Conservation (phyloP, 2,113 vertebrate species). For the Aplodontia rufa region DNA sequence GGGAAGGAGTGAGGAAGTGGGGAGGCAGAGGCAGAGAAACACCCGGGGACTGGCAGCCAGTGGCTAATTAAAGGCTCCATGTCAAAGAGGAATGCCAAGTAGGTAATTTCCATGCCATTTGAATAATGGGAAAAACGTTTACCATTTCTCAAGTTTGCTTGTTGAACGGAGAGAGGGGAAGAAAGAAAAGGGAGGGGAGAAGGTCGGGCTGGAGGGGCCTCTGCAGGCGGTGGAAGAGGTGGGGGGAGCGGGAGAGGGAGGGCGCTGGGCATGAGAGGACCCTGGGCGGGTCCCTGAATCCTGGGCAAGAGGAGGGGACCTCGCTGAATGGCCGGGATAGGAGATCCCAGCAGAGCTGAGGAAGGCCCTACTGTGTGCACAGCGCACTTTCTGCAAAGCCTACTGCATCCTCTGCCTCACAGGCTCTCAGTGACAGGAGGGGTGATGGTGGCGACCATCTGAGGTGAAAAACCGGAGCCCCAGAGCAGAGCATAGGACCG, state of each 20-base stretch:
- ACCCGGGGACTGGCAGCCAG: conserved; percentile 42
- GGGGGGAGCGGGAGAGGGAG: background rate
- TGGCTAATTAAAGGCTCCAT: conserved; percentile 78
- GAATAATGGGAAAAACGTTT: conserved; percentile 77
- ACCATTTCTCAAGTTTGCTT: conserved; percentile 70
- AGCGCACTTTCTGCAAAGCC: background rate
- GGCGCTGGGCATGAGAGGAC: no score
- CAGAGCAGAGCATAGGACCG: background rate
- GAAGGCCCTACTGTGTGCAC: background rate
- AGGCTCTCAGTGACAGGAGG: background rate
- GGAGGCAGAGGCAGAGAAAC: conserved; percentile 50
- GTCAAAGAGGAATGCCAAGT: conserved; percentile 80
- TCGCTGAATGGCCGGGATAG: background rate
- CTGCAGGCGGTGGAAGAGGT: background rate
- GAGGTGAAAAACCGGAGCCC: background rate
- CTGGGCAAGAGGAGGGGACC: background rate
- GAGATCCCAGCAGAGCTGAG: background rate
- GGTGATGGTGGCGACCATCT: background rate
- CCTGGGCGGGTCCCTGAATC: background rate
- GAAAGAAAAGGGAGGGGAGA: background rate
- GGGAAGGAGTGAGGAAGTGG: background rate
- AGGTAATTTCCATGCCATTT: conserved; percentile 78
- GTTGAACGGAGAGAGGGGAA: conserved; percentile 14
- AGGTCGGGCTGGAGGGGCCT: background rate
- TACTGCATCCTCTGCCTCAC: background rate